Percentiles rank a stretch among this genome's conserved stretches.
Evolutionary conservation across 2,888 invertebrate species (phyloP).

Genomic region (Chloroclysta siterata): DNA sequence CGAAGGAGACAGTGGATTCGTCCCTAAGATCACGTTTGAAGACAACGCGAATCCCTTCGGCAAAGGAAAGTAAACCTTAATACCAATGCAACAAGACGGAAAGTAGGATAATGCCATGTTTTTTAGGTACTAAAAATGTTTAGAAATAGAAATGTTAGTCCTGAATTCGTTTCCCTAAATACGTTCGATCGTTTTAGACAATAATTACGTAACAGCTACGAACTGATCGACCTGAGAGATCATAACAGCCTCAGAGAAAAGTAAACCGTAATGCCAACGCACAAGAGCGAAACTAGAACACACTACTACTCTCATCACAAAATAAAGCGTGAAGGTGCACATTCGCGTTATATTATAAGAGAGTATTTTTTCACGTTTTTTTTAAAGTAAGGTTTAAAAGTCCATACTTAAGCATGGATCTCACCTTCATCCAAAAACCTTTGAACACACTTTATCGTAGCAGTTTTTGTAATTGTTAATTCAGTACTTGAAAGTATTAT

Average conservation of each 20-base stretch:
- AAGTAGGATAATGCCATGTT: conserved; percentile 25
- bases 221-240: too few relatives aligned
- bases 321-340: conserved; percentile 30
- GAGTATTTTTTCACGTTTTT: too few relatives aligned
- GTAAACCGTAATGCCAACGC: conserved; percentile 7
- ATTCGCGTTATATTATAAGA: conserved; percentile 17
- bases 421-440: too few relatives aligned
- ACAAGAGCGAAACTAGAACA: neutral
- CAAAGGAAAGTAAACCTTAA: conserved; percentile 63
- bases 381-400: too few relatives aligned
- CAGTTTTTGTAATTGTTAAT: too few relatives aligned
- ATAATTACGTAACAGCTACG: too few relatives aligned
- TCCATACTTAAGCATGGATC: too few relatives aligned
- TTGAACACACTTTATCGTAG: too few relatives aligned
- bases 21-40: conserved; percentile 88
- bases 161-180: too few relatives aligned
- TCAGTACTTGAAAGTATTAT: too few relatives aligned
- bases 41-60: conserved; percentile 86
- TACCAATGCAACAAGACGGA: conserved; percentile 8
- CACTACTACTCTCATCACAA: neutral
- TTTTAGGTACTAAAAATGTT: neutral
- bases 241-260: neutral
- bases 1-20: conserved; percentile 89
- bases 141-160: too few relatives aligned
- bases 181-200: too few relatives aligned